phyloP scores from a whole-genome alignment of 2,888 invertebrate genomes.

The Halictus quadricinctus region DNA sequence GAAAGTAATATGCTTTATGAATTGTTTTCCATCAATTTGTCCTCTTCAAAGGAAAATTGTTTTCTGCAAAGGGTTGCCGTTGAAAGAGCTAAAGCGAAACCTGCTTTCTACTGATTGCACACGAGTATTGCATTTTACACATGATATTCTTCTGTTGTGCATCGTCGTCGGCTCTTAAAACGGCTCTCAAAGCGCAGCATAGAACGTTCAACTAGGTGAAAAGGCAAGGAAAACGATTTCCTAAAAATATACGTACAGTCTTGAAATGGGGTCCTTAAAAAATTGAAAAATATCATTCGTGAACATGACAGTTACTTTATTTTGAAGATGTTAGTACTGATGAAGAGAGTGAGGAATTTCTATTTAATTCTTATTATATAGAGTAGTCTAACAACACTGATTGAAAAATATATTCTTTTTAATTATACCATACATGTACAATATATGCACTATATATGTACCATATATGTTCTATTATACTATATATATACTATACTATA shows the following conservation, averaged over 20 bases:
- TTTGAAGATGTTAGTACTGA: not conserved
- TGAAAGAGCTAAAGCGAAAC: slow-evolving; percentile 31
- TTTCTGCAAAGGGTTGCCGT: slow-evolving; percentile 21
- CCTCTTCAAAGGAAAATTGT: slow-evolving; percentile 28
- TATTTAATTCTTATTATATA: not conserved
- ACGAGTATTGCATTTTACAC: slow-evolving; percentile 11
- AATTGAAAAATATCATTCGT: not conserved
- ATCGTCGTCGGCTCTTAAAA: not conserved
- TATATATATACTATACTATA: no score
- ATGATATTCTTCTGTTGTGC: not conserved
- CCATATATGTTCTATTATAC: no score
- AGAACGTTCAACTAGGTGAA: not conserved
- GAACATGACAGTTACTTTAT: not conserved
- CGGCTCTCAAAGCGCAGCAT: not conserved
- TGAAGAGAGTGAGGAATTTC: not conserved
- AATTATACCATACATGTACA: not conserved
- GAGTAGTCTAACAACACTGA: not conserved
- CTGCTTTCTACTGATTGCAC: slow-evolving; percentile 23
- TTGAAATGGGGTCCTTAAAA: not conserved
- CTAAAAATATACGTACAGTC: not conserved
- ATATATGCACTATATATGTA: no score
- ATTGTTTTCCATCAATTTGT: slow-evolving; percentile 40
- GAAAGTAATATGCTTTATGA: slow-evolving; percentile 36
- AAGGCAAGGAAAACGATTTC: not conserved
- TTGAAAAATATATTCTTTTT: not conserved